Evolutionary conservation across 2,113 vertebrate species (phyloP), one percentile per base, ranked within the genome.

Genomic region (Cephalophus harveyi): DNA sequence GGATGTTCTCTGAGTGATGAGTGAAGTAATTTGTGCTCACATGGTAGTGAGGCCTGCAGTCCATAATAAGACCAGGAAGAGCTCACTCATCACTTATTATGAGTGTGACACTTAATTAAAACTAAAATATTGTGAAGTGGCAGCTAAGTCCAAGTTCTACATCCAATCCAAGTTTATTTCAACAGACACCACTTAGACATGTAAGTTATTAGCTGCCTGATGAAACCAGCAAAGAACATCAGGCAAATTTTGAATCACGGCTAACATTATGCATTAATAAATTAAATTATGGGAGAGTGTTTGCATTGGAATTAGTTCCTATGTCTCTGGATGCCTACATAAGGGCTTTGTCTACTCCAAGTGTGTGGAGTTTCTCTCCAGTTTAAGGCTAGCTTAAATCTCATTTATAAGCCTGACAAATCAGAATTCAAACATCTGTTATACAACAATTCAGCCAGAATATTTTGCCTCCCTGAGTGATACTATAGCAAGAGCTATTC

Each of bases 31-130:
- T 46, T 95, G 23, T 93, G 28, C 6, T 97, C 93, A 90, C 2
- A 28, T 83, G 9, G 19, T 27, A 96, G 40, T 67, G 15, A 95
- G 89, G 43, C 1, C 89, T 71, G 33, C 7, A 95, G 78, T 95
- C 25, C 13, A 87, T 33, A 94, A 76, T 17, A 23, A 92, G 60
- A 40, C 15, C 57, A 97, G 54, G 33, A 91, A 36, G 87, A 96
- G 55, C 2, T 97, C 67, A 60, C 86, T 96, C 78, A 95, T 97
- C 79, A 96, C 50, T 98, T 98, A 97, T 14, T 89, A 88, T 94
- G 14, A 97, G 16, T 91, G 55, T 97, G 97, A 96, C 93, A 98
- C 98, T 98, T 97, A 98, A 98, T 98, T 98, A 90, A 90, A 98
- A 97, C 19, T 87, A 98, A 98, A 98, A 94, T 89, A 97, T 97